Conservation (phyloP, 1,140 invertebrate species). For the Eciton burchellii region DNA sequence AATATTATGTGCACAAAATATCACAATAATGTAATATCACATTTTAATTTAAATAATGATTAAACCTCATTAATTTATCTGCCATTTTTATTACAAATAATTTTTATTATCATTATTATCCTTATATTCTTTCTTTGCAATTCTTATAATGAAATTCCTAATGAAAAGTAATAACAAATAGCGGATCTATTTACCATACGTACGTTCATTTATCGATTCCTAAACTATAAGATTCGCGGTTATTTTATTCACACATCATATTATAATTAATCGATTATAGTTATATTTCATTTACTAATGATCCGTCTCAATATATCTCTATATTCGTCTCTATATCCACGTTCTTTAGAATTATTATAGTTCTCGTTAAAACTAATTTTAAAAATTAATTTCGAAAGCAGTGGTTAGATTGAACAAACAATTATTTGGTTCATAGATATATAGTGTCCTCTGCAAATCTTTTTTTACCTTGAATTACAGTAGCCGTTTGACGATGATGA, state of each 20-base stretch:
- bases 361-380: not conserved
- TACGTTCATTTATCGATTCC: constrained; percentile 39
- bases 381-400: not conserved
- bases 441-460: constrained; percentile 17
- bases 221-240: constrained; percentile 10
- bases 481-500: constrained; percentile 38
- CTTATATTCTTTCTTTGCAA: not conserved
- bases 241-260: constrained; percentile 23
- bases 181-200: constrained; percentile 11
- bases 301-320: constrained; percentile 12
- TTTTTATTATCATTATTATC: not conserved
- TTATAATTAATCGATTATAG: not conserved
- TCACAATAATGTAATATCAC: too few species aligned
- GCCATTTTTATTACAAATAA: too few species aligned
- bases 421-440: not conserved
- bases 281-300: not conserved
- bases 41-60: not conserved
- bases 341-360: not conserved
- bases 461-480: constrained; percentile 31
- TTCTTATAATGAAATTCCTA: not conserved
- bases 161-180: constrained; percentile 11
- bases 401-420: constrained; percentile 8
- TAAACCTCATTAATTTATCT: constrained; percentile 12
- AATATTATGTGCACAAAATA: too few species aligned
- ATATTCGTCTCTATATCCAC: not conserved